Base-by-base conservation (phyloP, 2,797 vertebrate species). In the Sternotherus odoratus region DNA sequence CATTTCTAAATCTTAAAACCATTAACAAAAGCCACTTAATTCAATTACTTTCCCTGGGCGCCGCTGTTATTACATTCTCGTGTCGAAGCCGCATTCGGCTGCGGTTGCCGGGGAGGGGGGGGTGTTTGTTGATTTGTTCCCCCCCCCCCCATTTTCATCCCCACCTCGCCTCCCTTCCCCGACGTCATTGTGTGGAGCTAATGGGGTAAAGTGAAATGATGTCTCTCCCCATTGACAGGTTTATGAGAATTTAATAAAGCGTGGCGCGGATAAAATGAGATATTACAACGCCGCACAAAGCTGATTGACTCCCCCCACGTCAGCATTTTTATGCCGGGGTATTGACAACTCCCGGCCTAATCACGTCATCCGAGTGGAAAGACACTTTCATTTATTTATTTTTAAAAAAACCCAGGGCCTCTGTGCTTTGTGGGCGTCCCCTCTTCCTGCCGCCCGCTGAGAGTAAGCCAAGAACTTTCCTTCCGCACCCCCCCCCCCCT, bases 161-260 rank as follows among this genome's bases (percentile, higher is more conserved):
- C 87, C n/a, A 1, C 51, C 87, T 80, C 82, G 48, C 92, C 93
- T 81, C 85, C 60, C 89, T 94, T 95, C 91, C 91, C 83, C 94
- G 54, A 94, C 95, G 97, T 98, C 97, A 98, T 98, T 98, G 98
- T 98, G 97, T 98, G 92, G 96, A 98, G 98, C 98, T 98, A 98
- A 98, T 98, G 98, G 98, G 98, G 98, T 98, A 98, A 98, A 98
- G 97, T 98, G 97, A 98, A 98, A 98, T 98, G 98, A 98, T 98
- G 98, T 98, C 97, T 98, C 98, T 98, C 98, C 98, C 98, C 98
- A 98, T 98, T 98, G 98, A 98, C 98, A 98, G 98, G 98, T 98
- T 98, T 98, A 98, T 98, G 98, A 98, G 98, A 98, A 98, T 98
- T 98, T 98, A 98, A 98, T 98, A 98, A 98, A 98, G 98, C 98